Evolutionary conservation across 2,113 vertebrate species (phyloP).

Genomic region (Neotragus pygmaeus): DNA sequence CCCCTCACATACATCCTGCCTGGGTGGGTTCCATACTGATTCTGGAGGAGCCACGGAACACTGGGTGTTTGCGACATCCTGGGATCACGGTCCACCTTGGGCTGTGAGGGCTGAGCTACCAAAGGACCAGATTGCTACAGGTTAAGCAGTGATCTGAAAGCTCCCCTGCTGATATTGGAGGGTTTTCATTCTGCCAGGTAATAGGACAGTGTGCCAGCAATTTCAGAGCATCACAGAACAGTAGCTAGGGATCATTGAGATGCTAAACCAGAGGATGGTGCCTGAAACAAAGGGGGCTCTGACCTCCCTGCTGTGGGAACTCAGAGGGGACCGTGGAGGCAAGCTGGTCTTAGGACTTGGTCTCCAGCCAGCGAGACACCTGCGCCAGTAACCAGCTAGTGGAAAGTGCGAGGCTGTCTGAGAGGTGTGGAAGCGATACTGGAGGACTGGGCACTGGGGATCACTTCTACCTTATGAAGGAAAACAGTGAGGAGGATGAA

Average conservation of each 20-base stretch:
- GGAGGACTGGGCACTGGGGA: neutral
- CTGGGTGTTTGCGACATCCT: neutral
- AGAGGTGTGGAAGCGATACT: neutral
- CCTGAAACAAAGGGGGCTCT: neutral
- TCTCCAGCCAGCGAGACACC: neutral
- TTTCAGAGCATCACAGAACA: neutral
- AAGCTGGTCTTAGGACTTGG: neutral
- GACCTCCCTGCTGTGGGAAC: neutral
- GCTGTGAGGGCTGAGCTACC: neutral
- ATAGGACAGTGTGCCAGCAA: too few species aligned
- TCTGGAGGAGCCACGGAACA: neutral
- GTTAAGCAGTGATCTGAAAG: neutral
- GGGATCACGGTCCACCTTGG: neutral
- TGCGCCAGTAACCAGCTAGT: fast-evolving
- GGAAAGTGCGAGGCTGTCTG: neutral
- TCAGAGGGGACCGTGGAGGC: neutral
- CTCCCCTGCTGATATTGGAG: neutral
- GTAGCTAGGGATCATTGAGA: neutral
- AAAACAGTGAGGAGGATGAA: neutral
- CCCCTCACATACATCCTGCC: neutral
- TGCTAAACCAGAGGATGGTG: neutral
- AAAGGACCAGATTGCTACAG: neutral
- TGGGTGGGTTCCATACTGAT: neutral
- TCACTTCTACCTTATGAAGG: neutral
- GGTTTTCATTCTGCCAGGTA: neutral